Conservation (phyloP, 2,888 invertebrate genomes). For the Metellina segmentata region DNA sequence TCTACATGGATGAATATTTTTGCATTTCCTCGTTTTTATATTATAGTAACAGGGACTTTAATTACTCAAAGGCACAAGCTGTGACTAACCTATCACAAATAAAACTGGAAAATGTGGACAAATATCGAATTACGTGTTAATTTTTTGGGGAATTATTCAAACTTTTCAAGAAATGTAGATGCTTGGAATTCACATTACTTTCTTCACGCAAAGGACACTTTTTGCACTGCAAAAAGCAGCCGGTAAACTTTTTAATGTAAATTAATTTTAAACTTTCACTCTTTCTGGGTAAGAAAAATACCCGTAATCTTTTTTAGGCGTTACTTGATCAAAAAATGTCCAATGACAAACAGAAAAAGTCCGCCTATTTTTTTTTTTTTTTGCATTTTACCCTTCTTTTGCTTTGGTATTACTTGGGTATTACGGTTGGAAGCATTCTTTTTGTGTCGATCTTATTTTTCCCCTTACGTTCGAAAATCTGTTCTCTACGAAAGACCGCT, state of each 20-base stretch:
- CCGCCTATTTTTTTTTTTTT: slow-evolving; percentile 28
- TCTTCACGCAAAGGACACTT: no score
- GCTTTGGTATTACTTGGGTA: slow-evolving; percentile 45
- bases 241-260: neutral
- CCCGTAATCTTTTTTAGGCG: slow-evolving; percentile 11
- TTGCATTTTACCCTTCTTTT: slow-evolving; percentile 6
- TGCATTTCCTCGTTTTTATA: no score
- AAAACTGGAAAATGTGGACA: no score
- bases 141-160: no score
- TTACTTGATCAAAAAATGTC: slow-evolving; percentile 48
- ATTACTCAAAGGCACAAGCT: no score
- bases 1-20: no score
- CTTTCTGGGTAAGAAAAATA: neutral
- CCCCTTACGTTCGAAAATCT: slow-evolving; percentile 49
- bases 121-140: no score
- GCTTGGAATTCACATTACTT: no score
- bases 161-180: no score
- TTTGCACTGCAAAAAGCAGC: neutral
- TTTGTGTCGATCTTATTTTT: slow-evolving; percentile 33
- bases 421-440: slow-evolving; percentile 47
- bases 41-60: no score
- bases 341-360: slow-evolving; percentile 11
- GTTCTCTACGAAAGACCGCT: slow-evolving; percentile 45
- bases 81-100: no score
- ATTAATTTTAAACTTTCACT: neutral